Conservation (phyloP, 2,888 invertebrate genomes). For the Andrena bucephala region DNA sequence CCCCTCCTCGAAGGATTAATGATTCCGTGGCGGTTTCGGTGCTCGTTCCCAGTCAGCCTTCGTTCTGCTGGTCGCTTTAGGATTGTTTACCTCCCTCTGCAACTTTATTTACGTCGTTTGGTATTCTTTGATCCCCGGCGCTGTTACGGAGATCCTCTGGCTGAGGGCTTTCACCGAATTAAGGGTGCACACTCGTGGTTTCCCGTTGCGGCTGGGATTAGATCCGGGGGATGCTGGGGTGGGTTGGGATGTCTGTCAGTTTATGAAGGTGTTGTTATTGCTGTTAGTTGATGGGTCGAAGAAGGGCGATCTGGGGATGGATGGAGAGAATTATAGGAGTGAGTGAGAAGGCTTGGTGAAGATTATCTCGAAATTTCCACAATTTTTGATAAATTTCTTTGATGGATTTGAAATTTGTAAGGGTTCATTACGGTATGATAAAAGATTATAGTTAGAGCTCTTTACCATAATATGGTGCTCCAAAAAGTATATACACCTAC, state of each 20-base stretch:
- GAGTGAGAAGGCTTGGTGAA: too few species aligned
- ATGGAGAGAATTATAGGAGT: too few species aligned
- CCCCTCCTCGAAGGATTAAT: slow-evolving; percentile 37
- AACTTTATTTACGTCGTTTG: slow-evolving; percentile 33
- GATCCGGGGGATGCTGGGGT: not conserved
- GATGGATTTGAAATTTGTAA: too few species aligned
- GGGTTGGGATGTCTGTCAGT: not conserved
- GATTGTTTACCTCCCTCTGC: slow-evolving; percentile 30
- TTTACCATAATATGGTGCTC: too few species aligned
- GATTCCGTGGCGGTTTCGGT: slow-evolving; percentile 19
- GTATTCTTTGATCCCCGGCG: slow-evolving; percentile 25
- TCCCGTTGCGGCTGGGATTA: not conserved
- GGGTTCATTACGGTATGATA: too few species aligned
- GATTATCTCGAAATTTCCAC: too few species aligned
- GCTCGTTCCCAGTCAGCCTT: not conserved
- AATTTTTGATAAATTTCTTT: too few species aligned
- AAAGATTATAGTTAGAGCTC: too few species aligned
- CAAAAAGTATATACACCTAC: too few species aligned
- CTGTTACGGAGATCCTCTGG: slow-evolving; percentile 1
- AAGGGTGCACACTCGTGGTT: not conserved
- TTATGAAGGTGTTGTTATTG: not conserved
- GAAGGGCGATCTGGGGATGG: too few species aligned
- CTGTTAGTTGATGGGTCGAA: not conserved
- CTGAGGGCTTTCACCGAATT: slow-evolving; percentile 14
- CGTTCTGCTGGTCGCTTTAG: not conserved